Evolutionary conservation across 2,888 invertebrate species (phyloP), one percentile per base, ranked within the genome.

Genomic region (Venustoraphidia nigricollis): DNA sequence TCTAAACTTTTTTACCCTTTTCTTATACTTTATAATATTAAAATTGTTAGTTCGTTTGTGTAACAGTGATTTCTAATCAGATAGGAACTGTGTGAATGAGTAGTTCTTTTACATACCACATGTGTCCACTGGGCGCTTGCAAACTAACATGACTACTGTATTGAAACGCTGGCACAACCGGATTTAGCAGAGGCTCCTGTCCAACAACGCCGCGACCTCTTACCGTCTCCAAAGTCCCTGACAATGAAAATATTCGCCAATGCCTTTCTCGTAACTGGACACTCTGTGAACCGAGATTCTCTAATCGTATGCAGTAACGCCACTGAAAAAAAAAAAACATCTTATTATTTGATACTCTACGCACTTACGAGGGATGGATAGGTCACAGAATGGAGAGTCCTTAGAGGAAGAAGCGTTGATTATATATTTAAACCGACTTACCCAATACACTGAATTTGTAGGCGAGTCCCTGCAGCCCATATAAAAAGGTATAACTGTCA

Each of bases 401-500:
- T 48, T 45, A 3, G 10, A 49, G 34, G 9, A 50, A 13, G 17
- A 17, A 17, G 17, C 2, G 17, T 17, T 17, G 17, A 17, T 17
- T 17, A 6, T 10, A n/a, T 10, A 35, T 34, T 49, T 34, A 10
- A 34, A 44, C 44, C 14, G 27, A 53, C 66, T 65, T 65, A 89
- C 89, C 90, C 94, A 95, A 66, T 91, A 94, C 1, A 94, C 92
- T 38, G 89, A 84, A 17, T 86, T 86, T 50, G 89, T 86, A 60
- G 93, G 92, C 41, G 89, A 86, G 64, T 91, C 91, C 50, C 92
- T 76, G 59, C 88, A 90, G 36, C 95, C 95, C 91, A 96, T 93
- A 62, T 94, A 96, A 70, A 96, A 97, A 0, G 98, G 98, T 66
- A 95, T 97, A 48, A 97, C 97, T 10, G 97, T 98, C 37, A 99